A percentile compares a stretch with the other conserved stretches of the same genome.
phyloP scores from a whole-genome alignment of 2,797 vertebrate species.

The Melanotaenia parkinsoni region DNA sequence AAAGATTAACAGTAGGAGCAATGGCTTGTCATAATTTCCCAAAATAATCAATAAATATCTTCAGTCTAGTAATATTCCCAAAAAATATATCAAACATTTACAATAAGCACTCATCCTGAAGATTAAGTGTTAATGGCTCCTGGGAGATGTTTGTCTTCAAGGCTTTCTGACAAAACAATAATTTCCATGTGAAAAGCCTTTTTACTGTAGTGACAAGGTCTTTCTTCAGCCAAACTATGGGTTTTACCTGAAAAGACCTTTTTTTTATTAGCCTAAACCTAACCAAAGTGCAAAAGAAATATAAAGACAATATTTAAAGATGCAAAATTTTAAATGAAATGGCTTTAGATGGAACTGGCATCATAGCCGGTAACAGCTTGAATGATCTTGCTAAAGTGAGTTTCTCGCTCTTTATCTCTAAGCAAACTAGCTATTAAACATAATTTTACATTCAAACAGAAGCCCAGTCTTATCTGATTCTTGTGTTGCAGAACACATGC shows the following conservation, averaged over 20 bases:
- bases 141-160: neutral
- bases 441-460: constrained; percentile 44
- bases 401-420: constrained; percentile 10
- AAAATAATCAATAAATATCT: constrained; percentile 59
- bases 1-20: constrained; percentile 27
- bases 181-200: neutral
- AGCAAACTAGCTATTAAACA: constrained; percentile 40
- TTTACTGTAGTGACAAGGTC: neutral
- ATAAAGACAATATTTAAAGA: neutral
- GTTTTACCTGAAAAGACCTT: neutral
- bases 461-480: constrained; percentile 26
- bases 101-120: constrained; percentile 47
- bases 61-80: constrained; percentile 30
- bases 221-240: neutral
- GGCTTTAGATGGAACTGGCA: neutral
- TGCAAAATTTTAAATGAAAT: neutral
- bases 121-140: constrained; percentile 50
- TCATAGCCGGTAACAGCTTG: neutral
- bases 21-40: constrained; percentile 68
- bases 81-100: constrained; percentile 68
- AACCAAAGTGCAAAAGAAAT: neutral
- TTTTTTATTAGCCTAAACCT: neutral
- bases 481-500: constrained; percentile 7
- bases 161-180: neutral
- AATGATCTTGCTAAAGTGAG: neutral